phyloP scores from a whole-genome alignment of 2,888 invertebrate species.

The Sinelater perroti region DNA sequence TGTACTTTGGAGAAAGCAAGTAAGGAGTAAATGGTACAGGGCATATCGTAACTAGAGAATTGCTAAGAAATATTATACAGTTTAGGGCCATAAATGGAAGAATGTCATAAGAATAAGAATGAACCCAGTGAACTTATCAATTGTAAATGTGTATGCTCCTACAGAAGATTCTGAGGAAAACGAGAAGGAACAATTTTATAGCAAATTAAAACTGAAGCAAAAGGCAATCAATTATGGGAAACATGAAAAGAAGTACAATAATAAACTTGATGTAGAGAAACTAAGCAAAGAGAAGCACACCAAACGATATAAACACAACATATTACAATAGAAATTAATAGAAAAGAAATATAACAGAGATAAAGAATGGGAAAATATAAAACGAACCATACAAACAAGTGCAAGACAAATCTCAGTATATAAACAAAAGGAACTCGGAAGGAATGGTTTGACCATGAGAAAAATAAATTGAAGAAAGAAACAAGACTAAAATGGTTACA shows the following conservation, averaged over 20 bases:
- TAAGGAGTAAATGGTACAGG: slow-evolving; percentile 3
- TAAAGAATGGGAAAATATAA: background rate
- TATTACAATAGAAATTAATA: background rate
- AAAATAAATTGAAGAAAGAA: background rate
- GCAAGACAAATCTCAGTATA: background rate
- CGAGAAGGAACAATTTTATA: background rate
- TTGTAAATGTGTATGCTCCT: background rate
- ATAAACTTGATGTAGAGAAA: background rate
- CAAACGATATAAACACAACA: background rate
- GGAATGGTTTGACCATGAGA: background rate
- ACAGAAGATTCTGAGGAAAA: background rate
- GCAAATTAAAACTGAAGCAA: slow-evolving; percentile 1
- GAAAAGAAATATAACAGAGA: background rate
- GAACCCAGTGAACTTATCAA: background rate
- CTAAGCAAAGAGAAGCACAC: background rate
- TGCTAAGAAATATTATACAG: background rate
- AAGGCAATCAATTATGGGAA: background rate
- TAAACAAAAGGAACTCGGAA: background rate
- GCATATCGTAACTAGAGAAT: background rate
- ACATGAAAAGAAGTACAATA: background rate
- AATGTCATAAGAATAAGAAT: background rate
- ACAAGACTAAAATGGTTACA: background rate
- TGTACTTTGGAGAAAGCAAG: background rate
- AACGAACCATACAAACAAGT: background rate
- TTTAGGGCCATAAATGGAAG: background rate